Base-by-base conservation (phyloP, 2,797 vertebrate genomes). In the Catostomus latipinnis region DNA sequence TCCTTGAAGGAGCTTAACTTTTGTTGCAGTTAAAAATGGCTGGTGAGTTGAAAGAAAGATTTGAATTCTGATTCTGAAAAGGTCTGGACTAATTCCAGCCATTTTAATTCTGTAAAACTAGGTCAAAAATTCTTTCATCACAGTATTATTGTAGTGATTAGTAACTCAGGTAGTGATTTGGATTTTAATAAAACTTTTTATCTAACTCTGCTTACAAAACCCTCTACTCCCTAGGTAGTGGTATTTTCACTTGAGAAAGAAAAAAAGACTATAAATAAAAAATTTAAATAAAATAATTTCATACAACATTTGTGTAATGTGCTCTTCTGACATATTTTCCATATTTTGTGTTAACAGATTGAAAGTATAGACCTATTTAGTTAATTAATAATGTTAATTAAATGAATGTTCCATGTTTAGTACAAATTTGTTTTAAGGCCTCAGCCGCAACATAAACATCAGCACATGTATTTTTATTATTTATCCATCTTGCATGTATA, bases 31-130 rank as follows among this genome's bases (percentile, higher is more conserved):
- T 56, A 14, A n/a, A 69, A 63, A 63, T 4, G 50, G 1, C 18
- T 71, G 6, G 57, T 71, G 58, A 13, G 50, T 70, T 61, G 22
- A 71, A 78, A 71, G 22, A 11, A 70, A n/a, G 11, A 71, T 46
- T 69, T 22, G 9, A 45, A 14, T 78, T 71, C 49, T 62, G 22
- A 63, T 46, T 71, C 58, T 63, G 50, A 71, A 78, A 78, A 78
- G 34, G 13, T 45, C 50, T 71, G 76, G 68, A 78, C 66, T 11
- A 34, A 71, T 53, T 78, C 58, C 34, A 62, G 49, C 57, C 34
- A 48, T 54, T 71, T 10, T 61, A 70, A 70, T 53, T 71, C 76
- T 63, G 1, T 11, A n/a, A 71, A 71, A 78, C 58, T 78, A 49
- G 76, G 68, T 56, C 68, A 78, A 45, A 13, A n/a, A 14, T 65